Evolutionary conservation across 1,140 invertebrate genomes (phyloP).

Genomic region (Acarapis woodi): DNA sequence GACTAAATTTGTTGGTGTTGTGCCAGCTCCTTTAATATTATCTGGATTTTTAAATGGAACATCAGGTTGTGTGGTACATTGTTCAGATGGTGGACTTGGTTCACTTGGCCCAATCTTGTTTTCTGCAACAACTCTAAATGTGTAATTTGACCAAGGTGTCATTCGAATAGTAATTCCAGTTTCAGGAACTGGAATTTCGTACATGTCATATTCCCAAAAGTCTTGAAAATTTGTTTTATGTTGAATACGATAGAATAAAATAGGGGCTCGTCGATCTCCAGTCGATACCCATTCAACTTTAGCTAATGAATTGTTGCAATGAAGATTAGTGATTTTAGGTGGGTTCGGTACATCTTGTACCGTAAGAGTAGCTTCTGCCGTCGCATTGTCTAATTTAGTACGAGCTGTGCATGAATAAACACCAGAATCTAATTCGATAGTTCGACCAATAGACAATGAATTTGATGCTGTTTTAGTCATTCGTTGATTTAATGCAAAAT

Average conservation of each 20-base stretch:
- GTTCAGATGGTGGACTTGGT: constrained; percentile 42
- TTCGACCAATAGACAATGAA: constrained; percentile 73
- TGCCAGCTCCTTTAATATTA: constrained; percentile 67
- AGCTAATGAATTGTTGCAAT: constrained; percentile 36
- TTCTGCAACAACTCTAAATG: constrained; percentile 66
- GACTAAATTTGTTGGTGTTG: constrained; percentile 56
- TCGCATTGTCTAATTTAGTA: constrained; percentile 55
- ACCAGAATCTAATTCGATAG: constrained; percentile 72
- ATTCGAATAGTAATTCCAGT: constrained; percentile 39
- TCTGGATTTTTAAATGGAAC: constrained; percentile 80
- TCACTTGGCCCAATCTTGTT: constrained; percentile 73
- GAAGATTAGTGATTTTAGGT: constrained; percentile 32
- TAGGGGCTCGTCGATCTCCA: constrained; percentile 77
- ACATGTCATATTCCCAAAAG: constrained; percentile 47
- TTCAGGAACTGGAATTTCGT: constrained; percentile 45
- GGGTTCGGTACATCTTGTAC: constrained; percentile 87
- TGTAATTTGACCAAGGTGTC: constrained; percentile 82
- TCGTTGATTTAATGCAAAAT: constrained; percentile 53
- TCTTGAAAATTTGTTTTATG: constrained; percentile 83
- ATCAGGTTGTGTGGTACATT: constrained; percentile 54
- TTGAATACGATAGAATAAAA: constrained; percentile 65
- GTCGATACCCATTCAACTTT: constrained; percentile 50
- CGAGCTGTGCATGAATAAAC: constrained; percentile 79
- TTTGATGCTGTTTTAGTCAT: constrained; percentile 32
- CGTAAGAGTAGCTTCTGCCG: constrained; percentile 51